These are phyloP conservation scores for Panulirus ornatus DNA, from an alignment of 1,140 invertebrate genomes.

Conservation along the genomic window DNA sequence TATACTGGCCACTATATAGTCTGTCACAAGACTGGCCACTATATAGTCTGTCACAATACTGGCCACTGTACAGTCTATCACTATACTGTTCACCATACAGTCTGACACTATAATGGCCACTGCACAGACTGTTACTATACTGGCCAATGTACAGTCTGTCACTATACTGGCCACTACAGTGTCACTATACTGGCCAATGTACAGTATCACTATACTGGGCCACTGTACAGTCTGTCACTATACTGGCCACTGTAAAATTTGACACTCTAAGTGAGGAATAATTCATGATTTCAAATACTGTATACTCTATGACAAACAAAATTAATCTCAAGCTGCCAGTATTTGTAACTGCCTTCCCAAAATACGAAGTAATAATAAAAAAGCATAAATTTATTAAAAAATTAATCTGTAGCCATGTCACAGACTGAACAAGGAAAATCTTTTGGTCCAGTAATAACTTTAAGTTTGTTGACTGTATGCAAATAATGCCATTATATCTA, in stretches of 20 bases:
- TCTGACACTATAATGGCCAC: too few relatives aligned
- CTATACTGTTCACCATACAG: too few relatives aligned
- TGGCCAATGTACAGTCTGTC: background rate
- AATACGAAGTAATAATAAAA: background rate
- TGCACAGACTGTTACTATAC: too few relatives aligned
- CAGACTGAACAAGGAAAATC: constrained; percentile 12
- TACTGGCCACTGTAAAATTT: too few relatives aligned
- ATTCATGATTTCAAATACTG: background rate
- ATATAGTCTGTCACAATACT: too few relatives aligned
- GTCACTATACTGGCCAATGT: too few relatives aligned
- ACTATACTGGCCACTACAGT: too few relatives aligned
- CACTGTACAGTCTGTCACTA: background rate
- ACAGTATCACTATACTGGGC: background rate
- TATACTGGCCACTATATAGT: background rate
- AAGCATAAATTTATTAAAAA: background rate
- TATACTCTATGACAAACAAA: background rate
- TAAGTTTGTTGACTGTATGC: constrained; percentile 3
- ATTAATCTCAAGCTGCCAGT: background rate
- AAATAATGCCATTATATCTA: background rate
- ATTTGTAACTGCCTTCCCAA: background rate
- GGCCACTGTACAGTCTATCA: background rate
- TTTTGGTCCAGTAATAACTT: background rate
- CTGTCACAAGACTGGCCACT: background rate
- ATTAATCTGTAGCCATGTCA: background rate
- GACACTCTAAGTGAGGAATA: background rate